Evolutionary conservation across 2,113 vertebrate genomes (phyloP), one percentile per base, ranked within the genome.

Genomic region (Sinocyclocheilus anophthalmus): DNA sequence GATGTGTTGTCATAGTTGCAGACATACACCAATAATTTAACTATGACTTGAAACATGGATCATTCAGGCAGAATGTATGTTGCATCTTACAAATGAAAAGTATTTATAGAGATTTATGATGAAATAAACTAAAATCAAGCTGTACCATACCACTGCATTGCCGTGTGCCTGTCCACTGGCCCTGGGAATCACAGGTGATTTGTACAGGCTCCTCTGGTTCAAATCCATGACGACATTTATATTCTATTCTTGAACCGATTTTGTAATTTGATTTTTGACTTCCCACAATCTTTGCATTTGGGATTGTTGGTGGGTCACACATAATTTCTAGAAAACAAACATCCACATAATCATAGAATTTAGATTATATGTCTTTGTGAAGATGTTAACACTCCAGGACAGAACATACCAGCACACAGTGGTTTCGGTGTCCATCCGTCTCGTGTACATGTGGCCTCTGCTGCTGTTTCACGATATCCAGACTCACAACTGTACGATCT

Each of bases 351-450:
- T 80, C 2, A 42, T 24, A 59, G 1, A 59, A 11, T 30, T 3
- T 16, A 37, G 9, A 5, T 3, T 48, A 8, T 14, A 13, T 8
- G 22, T 26, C 7, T 48, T 14, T 30, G 1, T 50, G 8, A 61
- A 6, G 4, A 42, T 33, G 16, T 42, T 24, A 79, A 61, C 3
- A 61, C 18, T 10, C 30, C 30, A 33, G 11, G 18, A 9, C 20
- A 57, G 12, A 57, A 75, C 82, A n/a, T 75, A 84, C 83, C 83
- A 48, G 14, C 9, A 77, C 83, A 85, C 24, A 85, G 83, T 77
- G 59, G 73, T 48, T 85, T 63, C 5, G 83, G 83, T 37, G 16
- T 48, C 83, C 83, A 85, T 37, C 83, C 73, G 10, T 67, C 33
- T 37, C 20, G 72, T 50, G 59, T 53, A 20, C 83, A 85, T 16